A percentile compares a stretch with the other conserved stretches of the same genome.
Conservation (phyloP, 2,113 vertebrate species). For the Oceanites oceanicus region DNA sequence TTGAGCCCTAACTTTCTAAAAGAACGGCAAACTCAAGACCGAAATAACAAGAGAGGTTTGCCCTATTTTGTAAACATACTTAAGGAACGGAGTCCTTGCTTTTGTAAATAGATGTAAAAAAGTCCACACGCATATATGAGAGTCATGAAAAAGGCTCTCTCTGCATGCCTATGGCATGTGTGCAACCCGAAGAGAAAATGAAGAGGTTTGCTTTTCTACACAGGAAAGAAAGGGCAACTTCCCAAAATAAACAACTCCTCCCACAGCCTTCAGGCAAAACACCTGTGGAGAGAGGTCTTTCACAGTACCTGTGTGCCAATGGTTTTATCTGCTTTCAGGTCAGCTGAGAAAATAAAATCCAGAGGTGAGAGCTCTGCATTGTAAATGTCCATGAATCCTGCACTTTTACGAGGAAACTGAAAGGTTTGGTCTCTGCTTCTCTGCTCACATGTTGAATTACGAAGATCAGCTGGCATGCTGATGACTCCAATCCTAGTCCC, state of each 20-base stretch:
- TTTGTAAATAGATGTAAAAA: background rate
- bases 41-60: background rate
- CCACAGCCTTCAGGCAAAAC: slow-evolving; percentile 23
- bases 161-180: background rate
- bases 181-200: background rate
- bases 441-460: background rate
- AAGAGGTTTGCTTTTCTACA: background rate
- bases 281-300: background rate
- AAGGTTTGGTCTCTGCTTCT: background rate
- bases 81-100: background rate
- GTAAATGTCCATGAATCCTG: background rate
- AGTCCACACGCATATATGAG: background rate
- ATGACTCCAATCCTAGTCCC: background rate
- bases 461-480: background rate
- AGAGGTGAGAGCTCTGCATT: background rate
- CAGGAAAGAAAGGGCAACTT: background rate
- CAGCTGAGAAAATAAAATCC: slow-evolving; percentile 10
- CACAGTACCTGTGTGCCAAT: background rate
- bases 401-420: background rate
- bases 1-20: background rate
- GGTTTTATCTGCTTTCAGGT: slow-evolving; percentile 15
- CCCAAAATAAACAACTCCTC: background rate
- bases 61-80: background rate
- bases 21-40: background rate
- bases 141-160: background rate